Evolutionary conservation across 2,888 invertebrate genomes (phyloP), one percentile per base, ranked within the genome.

Genomic region (Himalopsyche kuldschensis): DNA sequence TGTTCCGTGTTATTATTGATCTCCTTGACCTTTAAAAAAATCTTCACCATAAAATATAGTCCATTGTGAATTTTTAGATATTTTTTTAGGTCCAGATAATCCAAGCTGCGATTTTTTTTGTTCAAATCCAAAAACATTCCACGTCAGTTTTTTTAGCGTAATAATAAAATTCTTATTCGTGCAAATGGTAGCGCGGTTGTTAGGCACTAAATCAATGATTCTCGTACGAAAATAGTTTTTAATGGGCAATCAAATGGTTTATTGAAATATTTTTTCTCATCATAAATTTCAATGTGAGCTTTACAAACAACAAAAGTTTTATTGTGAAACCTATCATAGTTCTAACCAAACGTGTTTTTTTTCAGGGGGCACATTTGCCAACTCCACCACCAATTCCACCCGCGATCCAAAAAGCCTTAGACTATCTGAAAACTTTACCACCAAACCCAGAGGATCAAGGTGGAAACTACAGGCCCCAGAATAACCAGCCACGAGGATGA

Each of bases 311-410:
- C 6, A 35, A 35, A 35, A 35, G 6, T 35, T 6, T 35, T 10
- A 35, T 35, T 10, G 8, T 35, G 10, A 35, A 35, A 35, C 35
- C 6, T 10, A 35, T 10, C 35, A 35, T 24, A 2, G 4, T 3
- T n/a, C 10, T 55, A 6, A 55, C 3, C 4, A 3, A 4, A 8
- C 10, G 10, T 69, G 4, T 17, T 27, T 35, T 79, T 81, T 79
- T 84, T 30, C 78, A 84, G 89, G 96, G 96, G 48, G 95, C 94
- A 78, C 96, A 96, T 89, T 90, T 96, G 75, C 96, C 96, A 17
- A 96, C 96, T 10, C 95, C 96, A 4, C 96, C 96, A n/a, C 95
- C 96, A 27, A 94, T 96, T 86, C 96, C 96, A 10, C 91, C 93
- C 80, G 95, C 94, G 87, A 96, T 96, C 87, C 94, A 94, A 87